Conservation (phyloP, 1,140 invertebrate genomes). For the Pissodes strobi region DNA sequence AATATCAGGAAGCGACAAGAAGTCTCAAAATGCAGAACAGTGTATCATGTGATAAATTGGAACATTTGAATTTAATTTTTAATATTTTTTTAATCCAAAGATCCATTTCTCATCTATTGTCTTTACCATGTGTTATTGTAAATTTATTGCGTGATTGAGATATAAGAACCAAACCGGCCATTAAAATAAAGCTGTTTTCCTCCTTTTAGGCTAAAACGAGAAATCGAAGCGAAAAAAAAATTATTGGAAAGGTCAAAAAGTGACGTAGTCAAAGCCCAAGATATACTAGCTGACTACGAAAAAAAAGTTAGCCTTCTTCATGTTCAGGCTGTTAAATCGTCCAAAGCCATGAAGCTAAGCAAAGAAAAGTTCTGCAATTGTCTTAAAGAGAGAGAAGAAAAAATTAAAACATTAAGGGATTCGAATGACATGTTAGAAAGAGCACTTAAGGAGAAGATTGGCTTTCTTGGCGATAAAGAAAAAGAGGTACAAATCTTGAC, state of each 20-base stretch:
- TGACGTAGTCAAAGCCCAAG: slow-evolving; percentile 32
- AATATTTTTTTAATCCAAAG: too few species aligned
- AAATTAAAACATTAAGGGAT: slow-evolving; percentile 31
- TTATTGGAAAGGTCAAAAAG: slow-evolving; percentile 27
- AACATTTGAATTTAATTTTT: too few species aligned
- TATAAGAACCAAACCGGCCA: too few species aligned
- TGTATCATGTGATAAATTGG: too few species aligned
- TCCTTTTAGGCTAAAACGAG: slow-evolving; percentile 28
- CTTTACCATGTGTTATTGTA: too few species aligned
- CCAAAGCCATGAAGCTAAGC: slow-evolving; percentile 42
- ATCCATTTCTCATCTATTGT: too few species aligned
- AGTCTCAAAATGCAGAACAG: too few species aligned
- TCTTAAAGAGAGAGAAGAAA: slow-evolving; percentile 32
- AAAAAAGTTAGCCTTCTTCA: slow-evolving; percentile 38
- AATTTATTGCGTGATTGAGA: too few species aligned
- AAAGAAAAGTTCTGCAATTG: slow-evolving; percentile 42
- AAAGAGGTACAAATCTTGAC: slow-evolving; percentile 23
- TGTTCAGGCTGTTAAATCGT: slow-evolving; percentile 38
- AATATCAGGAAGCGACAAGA: too few species aligned
- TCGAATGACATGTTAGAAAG: slow-evolving; percentile 24
- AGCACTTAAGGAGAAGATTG: slow-evolving; percentile 12
- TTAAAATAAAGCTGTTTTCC: too few species aligned
- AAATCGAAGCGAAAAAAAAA: slow-evolving; percentile 36
- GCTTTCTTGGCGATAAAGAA: slow-evolving; percentile 11
- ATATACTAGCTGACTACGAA: slow-evolving; percentile 39